These are phyloP conservation scores for Melitaea athalia DNA, from an alignment of 2,888 invertebrate species.

Conservation along the genomic window DNA sequence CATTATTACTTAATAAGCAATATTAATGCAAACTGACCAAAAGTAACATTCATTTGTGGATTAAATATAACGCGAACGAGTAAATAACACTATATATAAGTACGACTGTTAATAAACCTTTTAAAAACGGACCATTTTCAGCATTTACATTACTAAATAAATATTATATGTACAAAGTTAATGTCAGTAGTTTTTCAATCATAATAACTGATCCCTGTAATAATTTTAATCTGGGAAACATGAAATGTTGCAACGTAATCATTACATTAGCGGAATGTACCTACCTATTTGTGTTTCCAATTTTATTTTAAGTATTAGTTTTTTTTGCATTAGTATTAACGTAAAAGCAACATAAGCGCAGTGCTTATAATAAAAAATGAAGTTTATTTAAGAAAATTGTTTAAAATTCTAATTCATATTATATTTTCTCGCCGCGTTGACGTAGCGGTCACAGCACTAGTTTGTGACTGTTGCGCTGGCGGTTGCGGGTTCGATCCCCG, in stretches of 20 bases:
- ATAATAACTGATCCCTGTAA: conserved; percentile 26
- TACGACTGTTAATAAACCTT: not conserved
- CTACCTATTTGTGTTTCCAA: conserved; percentile 19
- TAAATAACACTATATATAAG: not conserved
- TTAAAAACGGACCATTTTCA: not conserved
- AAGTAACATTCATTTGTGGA: not conserved
- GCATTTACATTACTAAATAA: conserved; percentile 16
- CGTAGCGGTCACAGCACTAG: no score
- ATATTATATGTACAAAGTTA: conserved; percentile 23
- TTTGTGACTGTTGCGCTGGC: no score
- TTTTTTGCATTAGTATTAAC: no score
- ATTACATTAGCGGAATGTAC: conserved; percentile 22
- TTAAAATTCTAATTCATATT: no score
- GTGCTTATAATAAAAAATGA: no score
- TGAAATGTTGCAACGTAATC: conserved; percentile 26
- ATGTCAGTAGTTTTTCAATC: conserved; percentile 25
- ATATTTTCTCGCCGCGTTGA: no score
- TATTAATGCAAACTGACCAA: not conserved
- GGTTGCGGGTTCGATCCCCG: no score
- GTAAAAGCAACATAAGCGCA: no score
- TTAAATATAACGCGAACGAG: conserved; percentile 2
- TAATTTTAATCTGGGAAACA: conserved; percentile 27
- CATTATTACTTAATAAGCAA: not conserved
- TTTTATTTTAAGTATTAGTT: conserved; percentile 5
- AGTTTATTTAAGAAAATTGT: no score